Percentiles rank a stretch among this genome's conserved stretches.
Evolutionary conservation across 2,113 vertebrate genomes (phyloP).

Genomic region (Rhagologus leucostigma): DNA sequence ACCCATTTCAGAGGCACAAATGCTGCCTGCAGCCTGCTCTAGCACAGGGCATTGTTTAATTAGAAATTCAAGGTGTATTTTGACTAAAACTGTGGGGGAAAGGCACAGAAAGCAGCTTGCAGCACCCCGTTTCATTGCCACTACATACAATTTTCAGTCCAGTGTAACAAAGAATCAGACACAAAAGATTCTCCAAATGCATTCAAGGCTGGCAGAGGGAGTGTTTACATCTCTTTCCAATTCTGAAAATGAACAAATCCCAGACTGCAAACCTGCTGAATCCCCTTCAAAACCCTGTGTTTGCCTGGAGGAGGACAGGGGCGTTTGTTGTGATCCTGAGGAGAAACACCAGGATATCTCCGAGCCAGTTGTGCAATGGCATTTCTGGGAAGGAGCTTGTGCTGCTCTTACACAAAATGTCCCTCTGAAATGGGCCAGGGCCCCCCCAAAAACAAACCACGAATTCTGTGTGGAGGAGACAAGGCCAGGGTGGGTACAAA

Average conservation of each 20-base stretch:
- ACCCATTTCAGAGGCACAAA: neutral
- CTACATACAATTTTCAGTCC: neutral
- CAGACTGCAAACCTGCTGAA: neutral
- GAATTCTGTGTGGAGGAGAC: neutral
- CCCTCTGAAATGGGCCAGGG: neutral
- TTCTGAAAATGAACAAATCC: constrained; percentile 1
- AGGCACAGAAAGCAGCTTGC: neutral
- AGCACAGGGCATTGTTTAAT: too few species aligned
- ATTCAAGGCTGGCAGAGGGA: neutral
- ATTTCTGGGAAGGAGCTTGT: constrained; percentile 14
- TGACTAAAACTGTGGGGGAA: neutral
- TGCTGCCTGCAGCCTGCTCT: neutral
- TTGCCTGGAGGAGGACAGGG: constrained; percentile 1
- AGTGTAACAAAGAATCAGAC: neutral
- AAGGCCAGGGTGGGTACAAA: neutral
- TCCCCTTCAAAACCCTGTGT: neutral
- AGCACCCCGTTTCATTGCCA: neutral
- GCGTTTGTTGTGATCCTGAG: neutral
- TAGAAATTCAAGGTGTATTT: neutral
- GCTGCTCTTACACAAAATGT: neutral
- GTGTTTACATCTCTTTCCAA: neutral
- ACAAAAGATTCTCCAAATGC: neutral
- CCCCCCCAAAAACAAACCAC: neutral
- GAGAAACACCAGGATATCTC: neutral
- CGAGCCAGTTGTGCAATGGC: neutral